Evolutionary conservation across 2,888 invertebrate genomes (phyloP), one percentile per base, ranked within the genome.

Genomic region (Rhogogaster chlorosoma): DNA sequence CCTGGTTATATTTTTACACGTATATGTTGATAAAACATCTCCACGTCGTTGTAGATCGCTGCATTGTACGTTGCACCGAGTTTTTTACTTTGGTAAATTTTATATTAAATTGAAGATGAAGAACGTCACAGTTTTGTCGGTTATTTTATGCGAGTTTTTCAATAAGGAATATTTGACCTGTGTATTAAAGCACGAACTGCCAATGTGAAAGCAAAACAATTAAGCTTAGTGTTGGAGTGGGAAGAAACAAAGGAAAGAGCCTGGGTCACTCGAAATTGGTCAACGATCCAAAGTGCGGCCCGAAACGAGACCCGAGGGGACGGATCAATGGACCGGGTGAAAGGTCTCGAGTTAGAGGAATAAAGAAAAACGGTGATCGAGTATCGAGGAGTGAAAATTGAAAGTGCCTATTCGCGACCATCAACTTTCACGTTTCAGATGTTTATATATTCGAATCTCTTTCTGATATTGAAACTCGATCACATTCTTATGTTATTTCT

Each of bases 331-430:
- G 57, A 38, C 57, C 32, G 78, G 36, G 57, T 36, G 49, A 78
- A 57, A 78, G 36, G 78, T 53, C 36, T 78, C 57, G 78, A 53
- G 78, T 57, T 78, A 29, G 22, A 32, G 53, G 57, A 53, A 49
- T 57, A 36, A 78, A 78, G 78, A 78, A 57, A 78, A 49, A 78
- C 61, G 38, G 80, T 61, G 80, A 80, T 80, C 61, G 61, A 80
- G 61, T 80, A 80, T 80, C 80, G 32, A 80, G 61, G 38, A 80
- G 57, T 80, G 36, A 80, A 80, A 80, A 80, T 80, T 36, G 80
- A 80, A 61, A 80, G 61, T 38, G 38, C 22, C 36, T 80, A n/a
- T 80, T 36, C 26, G 18, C 38, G 57, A 15, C 38, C 57, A 32
- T 80, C 38, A 80, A 61, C 36, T 38, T 22, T 36, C 38, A 38